Evolutionary conservation across 2,797 vertebrate species (phyloP).

Genomic region (Macropodus opercularis): DNA sequence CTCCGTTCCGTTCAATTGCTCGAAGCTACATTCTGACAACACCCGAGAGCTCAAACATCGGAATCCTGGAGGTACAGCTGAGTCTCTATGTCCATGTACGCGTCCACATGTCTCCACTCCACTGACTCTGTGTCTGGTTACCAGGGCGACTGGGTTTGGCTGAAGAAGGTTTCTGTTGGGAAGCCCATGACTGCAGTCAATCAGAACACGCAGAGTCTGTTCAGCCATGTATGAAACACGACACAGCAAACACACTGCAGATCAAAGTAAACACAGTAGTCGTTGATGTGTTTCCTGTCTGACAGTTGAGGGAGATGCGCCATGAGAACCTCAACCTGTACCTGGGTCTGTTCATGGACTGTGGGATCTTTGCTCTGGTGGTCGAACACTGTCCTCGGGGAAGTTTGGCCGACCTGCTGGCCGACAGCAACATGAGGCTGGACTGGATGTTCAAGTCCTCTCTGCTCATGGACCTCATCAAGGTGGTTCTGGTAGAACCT

Average conservation of each 20-base stretch:
- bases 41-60: slow-evolving; percentile 71
- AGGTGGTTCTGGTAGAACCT: no score
- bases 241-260: not conserved
- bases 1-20: slow-evolving; percentile 51
- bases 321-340: slow-evolving; percentile 90
- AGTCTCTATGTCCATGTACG: rapidly evolving
- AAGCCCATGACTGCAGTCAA: slow-evolving; percentile 41
- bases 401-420: slow-evolving; percentile 88
- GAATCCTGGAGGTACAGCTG: slow-evolving; percentile 66
- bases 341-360: slow-evolving; percentile 86
- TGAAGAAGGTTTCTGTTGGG: slow-evolving; percentile 76
- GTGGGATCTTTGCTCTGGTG: slow-evolving; percentile 85
- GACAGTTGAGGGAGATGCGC: slow-evolving; percentile 85
- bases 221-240: slow-evolving; percentile 50
- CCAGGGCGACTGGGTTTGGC: slow-evolving; percentile 82
- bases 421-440: slow-evolving; percentile 84
- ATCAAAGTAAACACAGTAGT: not conserved
- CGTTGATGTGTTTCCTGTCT: not conserved
- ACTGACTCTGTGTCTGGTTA: slow-evolving; percentile 15
- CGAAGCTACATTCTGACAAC: slow-evolving; percentile 71
- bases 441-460: slow-evolving; percentile 94
- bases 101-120: not conserved
- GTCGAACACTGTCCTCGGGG: slow-evolving; percentile 88
- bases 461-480: slow-evolving; percentile 88
- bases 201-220: slow-evolving; percentile 59